A percentile compares a stretch with the other conserved stretches of the same genome.
Conservation (phyloP, 2,113 vertebrate species). For the Thryonomys swinderianus region DNA sequence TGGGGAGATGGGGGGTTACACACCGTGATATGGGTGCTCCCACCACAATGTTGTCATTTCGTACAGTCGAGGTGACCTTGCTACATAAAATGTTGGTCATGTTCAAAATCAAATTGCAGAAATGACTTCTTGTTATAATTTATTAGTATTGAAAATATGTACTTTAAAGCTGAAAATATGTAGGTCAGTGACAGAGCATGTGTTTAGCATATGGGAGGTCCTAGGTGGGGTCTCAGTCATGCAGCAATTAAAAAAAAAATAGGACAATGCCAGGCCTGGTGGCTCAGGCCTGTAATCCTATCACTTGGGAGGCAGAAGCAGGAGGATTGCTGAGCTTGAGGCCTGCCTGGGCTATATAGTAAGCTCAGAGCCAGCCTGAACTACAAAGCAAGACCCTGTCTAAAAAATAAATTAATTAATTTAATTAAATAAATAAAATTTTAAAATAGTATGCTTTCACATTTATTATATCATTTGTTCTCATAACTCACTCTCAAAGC, state of each 20-base stretch:
- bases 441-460: neutral
- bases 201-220: neutral
- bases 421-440: too few relatives aligned
- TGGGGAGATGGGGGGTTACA: neutral
- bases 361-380: too few relatives aligned
- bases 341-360: too few relatives aligned
- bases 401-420: too few relatives aligned
- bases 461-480: neutral
- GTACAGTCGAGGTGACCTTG: neutral
- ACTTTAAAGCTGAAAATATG: neutral
- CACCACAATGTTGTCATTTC: neutral
- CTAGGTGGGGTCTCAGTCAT: neutral
- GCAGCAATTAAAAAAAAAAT: neutral
- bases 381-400: too few relatives aligned
- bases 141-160: neutral
- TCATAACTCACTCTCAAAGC: neutral
- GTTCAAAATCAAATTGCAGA: neutral
- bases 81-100: neutral
- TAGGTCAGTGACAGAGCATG: neutral
- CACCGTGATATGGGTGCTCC: neutral
- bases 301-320: too few relatives aligned
- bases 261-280: too few relatives aligned
- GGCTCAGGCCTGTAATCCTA: too few relatives aligned
- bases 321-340: too few relatives aligned
- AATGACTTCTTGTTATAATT: too few relatives aligned